Percentiles rank a stretch among this genome's conserved stretches.
These are phyloP conservation scores for Psammodynastes pulverulentus DNA, from an alignment of 2,113 vertebrate genomes.

Conservation along the genomic window DNA sequence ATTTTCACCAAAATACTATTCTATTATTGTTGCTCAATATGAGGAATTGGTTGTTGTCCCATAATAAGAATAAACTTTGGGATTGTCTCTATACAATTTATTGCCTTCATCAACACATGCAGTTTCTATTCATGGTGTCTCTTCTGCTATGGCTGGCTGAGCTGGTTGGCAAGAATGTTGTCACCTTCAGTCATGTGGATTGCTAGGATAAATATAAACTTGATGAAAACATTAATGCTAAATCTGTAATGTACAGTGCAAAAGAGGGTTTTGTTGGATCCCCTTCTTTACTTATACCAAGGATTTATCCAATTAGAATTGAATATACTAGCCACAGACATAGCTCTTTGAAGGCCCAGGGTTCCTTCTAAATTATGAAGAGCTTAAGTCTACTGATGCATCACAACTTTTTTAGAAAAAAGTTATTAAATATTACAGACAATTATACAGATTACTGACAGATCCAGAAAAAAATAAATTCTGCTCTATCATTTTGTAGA, in stretches of 20 bases:
- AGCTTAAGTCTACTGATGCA: background rate
- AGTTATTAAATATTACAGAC: background rate
- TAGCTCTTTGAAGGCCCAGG: background rate
- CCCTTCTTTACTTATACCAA: background rate
- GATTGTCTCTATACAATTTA: background rate
- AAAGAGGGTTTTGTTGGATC: background rate
- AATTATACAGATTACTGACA: background rate
- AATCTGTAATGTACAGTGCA: background rate
- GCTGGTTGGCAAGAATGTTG: background rate
- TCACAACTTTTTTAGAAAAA: background rate
- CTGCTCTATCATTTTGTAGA: background rate
- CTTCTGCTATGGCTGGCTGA: background rate
- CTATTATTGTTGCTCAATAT: background rate
- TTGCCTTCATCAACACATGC: background rate
- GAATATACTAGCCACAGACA: background rate
- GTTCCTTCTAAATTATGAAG: background rate
- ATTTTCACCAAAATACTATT: background rate
- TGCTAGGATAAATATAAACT: background rate
- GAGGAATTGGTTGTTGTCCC: background rate
- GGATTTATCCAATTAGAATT: background rate
- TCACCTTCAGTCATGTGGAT: background rate
- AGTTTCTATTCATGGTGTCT: background rate
- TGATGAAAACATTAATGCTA: background rate
- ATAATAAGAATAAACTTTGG: background rate
- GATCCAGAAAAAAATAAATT: background rate